Evolutionary conservation across 2,888 invertebrate species (phyloP), one percentile per base, ranked within the genome.

Genomic region (Campoletis raptor): DNA sequence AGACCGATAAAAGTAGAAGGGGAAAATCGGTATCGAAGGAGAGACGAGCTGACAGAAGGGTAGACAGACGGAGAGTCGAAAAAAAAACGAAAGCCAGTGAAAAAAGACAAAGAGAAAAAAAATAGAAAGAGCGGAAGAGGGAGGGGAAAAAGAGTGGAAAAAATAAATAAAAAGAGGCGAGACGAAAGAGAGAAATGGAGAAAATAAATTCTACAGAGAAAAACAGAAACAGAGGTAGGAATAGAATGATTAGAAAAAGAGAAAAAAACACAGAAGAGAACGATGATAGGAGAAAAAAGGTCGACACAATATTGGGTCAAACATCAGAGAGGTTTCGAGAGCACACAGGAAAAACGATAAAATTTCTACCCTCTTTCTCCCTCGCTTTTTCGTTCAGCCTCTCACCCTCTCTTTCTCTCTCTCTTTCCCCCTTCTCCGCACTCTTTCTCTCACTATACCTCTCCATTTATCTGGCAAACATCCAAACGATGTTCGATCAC

Each of bases 381-480:
- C 57, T 24, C 24, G 24, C 57, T 24, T 24, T 15, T 48, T 48
- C 48, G 48, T 48, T 48, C 48, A 48, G 18, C 2, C 48, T 48
- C 18, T 48, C 36, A 37, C 24, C 37, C 84, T 52, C 54, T 42
- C 74, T 15, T 36, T 67, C 9, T 40, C 10, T 21, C 66, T 8
- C 48, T 61, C 36, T 54, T 12, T 24, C 40, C 18, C 30, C 6
- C 74, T 54, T 74, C 30, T 9, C 42, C 74, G 45, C 57, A 15
- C 21, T 66, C n/a, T 66, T 61, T 9, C 30, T 36, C 74, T 45
- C 30, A n/a, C 83, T 70, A 69, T 81, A 80, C 83, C 88, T 84
- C 82, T 85, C 87, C 88, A 83, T 87, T 85, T 88, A 78, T 85
- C 86, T 89, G 91, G 90, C 91, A 77, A 37, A 61, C 52, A 77